These are phyloP conservation scores for Campodea augens DNA, from an alignment of 1,140 invertebrate genomes.

Conservation along the genomic window DNA sequence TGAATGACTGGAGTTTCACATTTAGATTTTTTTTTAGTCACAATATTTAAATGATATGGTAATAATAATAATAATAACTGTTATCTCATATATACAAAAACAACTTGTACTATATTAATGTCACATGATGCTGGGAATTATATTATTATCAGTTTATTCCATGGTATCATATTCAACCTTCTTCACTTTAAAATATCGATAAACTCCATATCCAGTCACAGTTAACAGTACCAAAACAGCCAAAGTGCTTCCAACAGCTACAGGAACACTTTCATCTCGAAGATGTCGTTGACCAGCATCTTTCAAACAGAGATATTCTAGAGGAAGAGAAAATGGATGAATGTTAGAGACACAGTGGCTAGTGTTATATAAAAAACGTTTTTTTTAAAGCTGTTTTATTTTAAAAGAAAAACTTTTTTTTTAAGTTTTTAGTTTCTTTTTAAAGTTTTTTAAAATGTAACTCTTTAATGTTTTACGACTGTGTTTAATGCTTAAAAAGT, in stretches of 20 bases:
- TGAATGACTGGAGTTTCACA: not conserved
- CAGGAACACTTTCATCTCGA: conserved; percentile 63
- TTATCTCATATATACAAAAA: not conserved
- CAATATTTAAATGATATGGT: not conserved
- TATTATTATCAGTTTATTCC: conserved; percentile 37
- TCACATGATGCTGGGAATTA: not conserved
- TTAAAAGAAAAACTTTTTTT: too few species aligned
- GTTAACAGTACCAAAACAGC: conserved; percentile 58
- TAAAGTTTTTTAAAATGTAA: too few species aligned
- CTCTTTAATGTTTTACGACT: too few species aligned
- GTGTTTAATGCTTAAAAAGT: too few species aligned
- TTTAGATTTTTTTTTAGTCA: not conserved
- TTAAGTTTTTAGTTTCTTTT: too few species aligned
- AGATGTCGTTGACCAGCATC: conserved; percentile 13
- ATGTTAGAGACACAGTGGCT: too few species aligned
- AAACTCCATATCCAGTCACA: conserved; percentile 66
- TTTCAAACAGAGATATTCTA: conserved; percentile 16
- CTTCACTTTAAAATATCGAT: conserved; percentile 68
- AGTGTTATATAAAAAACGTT: too few species aligned
- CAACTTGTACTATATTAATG: not conserved
- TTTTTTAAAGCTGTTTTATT: too few species aligned
- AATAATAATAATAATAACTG: not conserved
- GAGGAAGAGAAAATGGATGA: too few species aligned
- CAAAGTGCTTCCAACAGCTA: conserved; percentile 69
- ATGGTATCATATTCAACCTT: conserved; percentile 83